A percentile compares a stretch with the other conserved stretches of the same genome.
phyloP scores from a whole-genome alignment of 2,888 invertebrate species.

The Clanis bilineata region DNA sequence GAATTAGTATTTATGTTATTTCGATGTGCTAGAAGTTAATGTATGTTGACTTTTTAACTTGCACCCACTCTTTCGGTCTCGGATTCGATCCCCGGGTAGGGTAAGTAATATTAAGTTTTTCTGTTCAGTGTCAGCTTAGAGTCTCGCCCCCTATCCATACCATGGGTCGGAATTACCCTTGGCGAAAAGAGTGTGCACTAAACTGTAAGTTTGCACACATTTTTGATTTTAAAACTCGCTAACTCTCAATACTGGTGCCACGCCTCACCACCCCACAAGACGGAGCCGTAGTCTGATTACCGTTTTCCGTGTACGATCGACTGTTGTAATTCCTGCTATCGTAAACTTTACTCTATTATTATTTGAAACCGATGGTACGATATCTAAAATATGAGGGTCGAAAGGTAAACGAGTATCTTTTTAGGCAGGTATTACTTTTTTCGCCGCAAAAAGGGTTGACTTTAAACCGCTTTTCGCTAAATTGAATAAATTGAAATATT shows the following conservation, averaged over 20 bases:
- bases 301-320: conserved; percentile 64
- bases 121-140: too few species aligned
- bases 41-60: too few species aligned
- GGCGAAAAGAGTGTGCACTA: too few species aligned
- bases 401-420: not conserved
- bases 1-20: too few species aligned
- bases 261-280: conserved; percentile 23
- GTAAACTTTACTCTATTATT: conserved; percentile 47
- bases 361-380: conserved; percentile 18
- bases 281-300: conserved; percentile 56
- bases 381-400: conserved; percentile 8
- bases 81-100: too few species aligned
- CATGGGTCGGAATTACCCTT: too few species aligned
- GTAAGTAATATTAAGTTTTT: too few species aligned
- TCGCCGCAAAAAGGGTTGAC: conserved; percentile 15
- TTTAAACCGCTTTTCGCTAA: conserved; percentile 17
- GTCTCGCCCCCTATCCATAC: too few species aligned
- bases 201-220: too few species aligned
- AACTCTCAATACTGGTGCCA: conserved; percentile 22
- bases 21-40: too few species aligned
- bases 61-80: too few species aligned
- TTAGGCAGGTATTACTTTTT: conserved; percentile 10
- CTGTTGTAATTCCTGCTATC: conserved; percentile 63
- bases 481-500: conserved; percentile 14
- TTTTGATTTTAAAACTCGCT: not conserved